Evolutionary conservation across 2,797 vertebrate genomes (phyloP).

Genomic region (Gadopsis marmoratus): DNA sequence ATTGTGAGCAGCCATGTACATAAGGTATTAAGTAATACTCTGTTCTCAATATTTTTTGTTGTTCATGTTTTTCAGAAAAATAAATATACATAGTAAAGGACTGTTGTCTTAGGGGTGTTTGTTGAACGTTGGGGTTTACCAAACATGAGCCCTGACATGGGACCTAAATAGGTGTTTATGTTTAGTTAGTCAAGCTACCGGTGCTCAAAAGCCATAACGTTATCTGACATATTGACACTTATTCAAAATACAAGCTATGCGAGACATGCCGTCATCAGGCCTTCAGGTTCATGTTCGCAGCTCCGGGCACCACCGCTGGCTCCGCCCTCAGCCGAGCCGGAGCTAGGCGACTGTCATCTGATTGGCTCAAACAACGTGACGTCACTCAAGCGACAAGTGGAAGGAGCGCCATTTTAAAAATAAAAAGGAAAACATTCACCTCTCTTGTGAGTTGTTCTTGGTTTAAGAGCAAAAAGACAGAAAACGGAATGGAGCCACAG

Average conservation of each 20-base stretch:
- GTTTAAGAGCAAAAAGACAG: not conserved
- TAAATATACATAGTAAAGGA: conserved; percentile 35
- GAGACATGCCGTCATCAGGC: not conserved
- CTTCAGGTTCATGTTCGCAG: too few species aligned
- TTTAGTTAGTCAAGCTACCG: not conserved
- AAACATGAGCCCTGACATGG: not conserved
- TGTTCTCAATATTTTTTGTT: conserved; percentile 25
- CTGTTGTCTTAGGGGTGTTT: conserved; percentile 8
- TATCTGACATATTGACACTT: not conserved
- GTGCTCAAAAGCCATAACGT: not conserved
- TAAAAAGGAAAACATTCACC: not conserved
- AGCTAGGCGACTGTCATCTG: not conserved
- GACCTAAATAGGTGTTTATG: not conserved
- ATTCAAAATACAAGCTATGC: not conserved
- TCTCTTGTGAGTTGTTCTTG: not conserved
- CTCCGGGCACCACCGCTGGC: not conserved
- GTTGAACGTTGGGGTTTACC: not conserved
- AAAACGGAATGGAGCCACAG: conserved; percentile 6
- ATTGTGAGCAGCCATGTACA: conserved; percentile 27
- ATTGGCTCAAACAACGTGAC: not conserved
- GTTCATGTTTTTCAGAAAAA: conserved; percentile 62
- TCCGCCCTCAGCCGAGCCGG: conserved; percentile 11
- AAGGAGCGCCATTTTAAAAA: conserved; percentile 48
- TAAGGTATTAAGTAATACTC: conserved; percentile 6
- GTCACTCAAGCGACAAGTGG: conserved; percentile 1